Conservation (phyloP, 1,140 invertebrate genomes). For the Zaprionus nigranus region DNA sequence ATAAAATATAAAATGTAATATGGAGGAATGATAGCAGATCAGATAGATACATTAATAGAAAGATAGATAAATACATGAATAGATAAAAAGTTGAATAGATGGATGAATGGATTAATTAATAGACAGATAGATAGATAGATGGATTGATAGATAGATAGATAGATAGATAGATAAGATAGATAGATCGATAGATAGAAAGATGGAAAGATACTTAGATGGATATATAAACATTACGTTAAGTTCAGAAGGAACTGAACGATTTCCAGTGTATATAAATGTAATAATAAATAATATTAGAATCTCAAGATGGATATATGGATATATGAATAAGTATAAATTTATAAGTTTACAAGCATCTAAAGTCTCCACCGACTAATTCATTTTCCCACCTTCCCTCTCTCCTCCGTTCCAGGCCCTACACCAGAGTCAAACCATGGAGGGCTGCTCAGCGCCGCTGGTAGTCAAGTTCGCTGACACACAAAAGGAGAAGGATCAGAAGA, state of each 20-base stretch:
- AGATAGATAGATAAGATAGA: neutral
- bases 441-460: slow-evolving; percentile 97
- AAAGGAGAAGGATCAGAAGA: slow-evolving; percentile 98
- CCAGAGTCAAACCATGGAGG: slow-evolving; percentile 99
- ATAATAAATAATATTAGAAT: no score
- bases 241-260: no score
- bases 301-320: no score
- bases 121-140: neutral
- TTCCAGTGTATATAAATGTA: no score
- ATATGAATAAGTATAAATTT: no score
- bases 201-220: neutral
- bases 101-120: neutral
- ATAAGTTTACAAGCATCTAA: no score
- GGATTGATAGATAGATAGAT: neutral
- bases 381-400: neutral
- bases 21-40: no score
- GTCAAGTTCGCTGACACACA: slow-evolving; percentile 99
- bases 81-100: neutral
- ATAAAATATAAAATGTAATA: no score
- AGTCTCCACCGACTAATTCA: no score
- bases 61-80: neutral
- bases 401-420: slow-evolving; percentile 89
- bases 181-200: neutral
- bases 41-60: neutral
- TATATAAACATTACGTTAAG: no score